phyloP scores from a whole-genome alignment of 2,113 vertebrate species.

The Pelmatolapia mariae region DNA sequence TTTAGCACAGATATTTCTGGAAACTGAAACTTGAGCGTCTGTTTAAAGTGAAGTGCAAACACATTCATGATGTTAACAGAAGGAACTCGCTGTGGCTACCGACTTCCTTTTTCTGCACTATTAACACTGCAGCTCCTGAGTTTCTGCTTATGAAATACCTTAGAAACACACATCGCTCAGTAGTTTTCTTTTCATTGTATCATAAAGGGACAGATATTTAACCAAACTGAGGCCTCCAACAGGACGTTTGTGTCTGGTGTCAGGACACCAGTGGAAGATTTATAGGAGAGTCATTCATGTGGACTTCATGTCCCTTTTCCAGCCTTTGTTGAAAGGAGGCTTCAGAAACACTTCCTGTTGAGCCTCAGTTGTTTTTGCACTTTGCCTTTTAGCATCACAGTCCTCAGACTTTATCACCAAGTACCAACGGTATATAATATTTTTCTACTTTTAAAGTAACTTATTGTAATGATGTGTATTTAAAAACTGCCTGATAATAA shows the following conservation, averaged over 20 bases:
- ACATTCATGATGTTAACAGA: neutral
- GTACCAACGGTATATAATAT: neutral
- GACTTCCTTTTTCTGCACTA: neutral
- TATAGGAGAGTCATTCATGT: neutral
- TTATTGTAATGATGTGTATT: neutral
- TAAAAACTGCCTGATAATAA: neutral
- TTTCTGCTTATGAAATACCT: neutral
- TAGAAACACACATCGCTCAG: neutral
- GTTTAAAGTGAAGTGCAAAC: neutral
- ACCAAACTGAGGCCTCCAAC: neutral
- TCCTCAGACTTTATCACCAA: constrained; percentile 10
- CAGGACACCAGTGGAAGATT: neutral
- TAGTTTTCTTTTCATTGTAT: neutral
- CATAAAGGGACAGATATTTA: neutral
- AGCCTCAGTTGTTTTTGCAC: constrained; percentile 34
- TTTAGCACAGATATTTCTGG: neutral
- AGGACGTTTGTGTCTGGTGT: neutral
- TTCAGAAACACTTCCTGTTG: neutral
- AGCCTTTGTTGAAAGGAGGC: neutral
- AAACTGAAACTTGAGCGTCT: fast-evolving
- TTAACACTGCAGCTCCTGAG: neutral
- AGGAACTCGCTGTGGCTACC: neutral
- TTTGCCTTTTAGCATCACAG: constrained; percentile 41
- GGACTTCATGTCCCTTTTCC: neutral
- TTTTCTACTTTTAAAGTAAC: constrained; percentile 21